Conservation (phyloP, 2,888 invertebrate genomes). For the Chrysodeixis includens region DNA sequence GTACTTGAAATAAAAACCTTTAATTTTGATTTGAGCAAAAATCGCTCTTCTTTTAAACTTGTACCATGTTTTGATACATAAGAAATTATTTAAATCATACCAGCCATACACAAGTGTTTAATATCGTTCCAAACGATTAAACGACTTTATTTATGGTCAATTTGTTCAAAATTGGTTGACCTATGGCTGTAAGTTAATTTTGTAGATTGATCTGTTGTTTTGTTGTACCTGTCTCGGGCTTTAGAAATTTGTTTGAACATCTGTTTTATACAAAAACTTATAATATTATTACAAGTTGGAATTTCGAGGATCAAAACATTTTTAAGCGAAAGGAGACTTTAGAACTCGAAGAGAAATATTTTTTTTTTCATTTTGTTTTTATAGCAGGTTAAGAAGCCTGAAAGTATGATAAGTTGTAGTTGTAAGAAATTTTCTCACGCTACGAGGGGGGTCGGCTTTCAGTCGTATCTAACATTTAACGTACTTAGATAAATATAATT, state of each 20-base stretch:
- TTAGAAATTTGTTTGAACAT: constrained; percentile 20
- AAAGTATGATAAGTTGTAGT: too few relatives aligned
- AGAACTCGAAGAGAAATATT: too few relatives aligned
- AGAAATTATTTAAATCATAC: constrained; percentile 63
- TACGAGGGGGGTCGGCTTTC: too few relatives aligned
- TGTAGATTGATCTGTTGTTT: constrained; percentile 8
- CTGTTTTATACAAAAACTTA: constrained; percentile 10
- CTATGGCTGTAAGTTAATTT: constrained; percentile 32
- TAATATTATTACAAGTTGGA: constrained; percentile 8
- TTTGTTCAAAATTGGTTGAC: constrained; percentile 47
- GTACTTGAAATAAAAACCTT: too few relatives aligned
- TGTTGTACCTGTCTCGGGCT: constrained; percentile 3
- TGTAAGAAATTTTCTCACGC: too few relatives aligned
- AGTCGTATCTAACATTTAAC: too few relatives aligned
- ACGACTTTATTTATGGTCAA: constrained; percentile 47
- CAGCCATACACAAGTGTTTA: constrained; percentile 39
- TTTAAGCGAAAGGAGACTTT: background rate
- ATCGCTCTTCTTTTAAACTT: constrained; percentile 42
- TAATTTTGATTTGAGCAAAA: too few relatives aligned
- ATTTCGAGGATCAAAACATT: background rate
- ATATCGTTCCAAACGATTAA: constrained; percentile 47
- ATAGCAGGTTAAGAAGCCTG: too few relatives aligned
- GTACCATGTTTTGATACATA: constrained; percentile 47
- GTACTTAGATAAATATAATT: too few relatives aligned
- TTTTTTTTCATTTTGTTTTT: too few relatives aligned